These are phyloP conservation scores for Entelurus aequoreus DNA, from an alignment of 2,113 vertebrate genomes.

Conservation along the genomic window DNA sequence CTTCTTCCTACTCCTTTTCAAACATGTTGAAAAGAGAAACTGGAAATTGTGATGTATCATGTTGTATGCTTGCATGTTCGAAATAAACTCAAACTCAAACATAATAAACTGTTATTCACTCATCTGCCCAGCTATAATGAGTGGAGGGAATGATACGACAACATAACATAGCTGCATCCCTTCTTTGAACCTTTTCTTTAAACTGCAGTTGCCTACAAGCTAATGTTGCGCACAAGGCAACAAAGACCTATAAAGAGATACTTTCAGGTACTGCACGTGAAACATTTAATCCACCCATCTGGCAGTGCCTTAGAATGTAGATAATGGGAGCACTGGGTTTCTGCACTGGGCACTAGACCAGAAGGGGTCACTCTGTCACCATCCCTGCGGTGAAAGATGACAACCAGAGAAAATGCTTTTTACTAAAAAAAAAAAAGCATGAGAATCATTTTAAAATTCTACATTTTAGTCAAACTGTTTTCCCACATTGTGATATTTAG, in stretches of 20 bases:
- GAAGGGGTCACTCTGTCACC: slow-evolving; percentile 69
- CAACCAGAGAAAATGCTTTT: slow-evolving; percentile 3
- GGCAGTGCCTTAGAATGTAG: slow-evolving; percentile 1
- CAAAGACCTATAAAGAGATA: not conserved
- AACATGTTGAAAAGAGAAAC: too few species aligned
- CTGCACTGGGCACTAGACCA: slow-evolving; percentile 48
- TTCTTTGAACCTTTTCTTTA: not conserved
- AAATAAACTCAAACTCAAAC: too few species aligned
- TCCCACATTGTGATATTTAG: not conserved
- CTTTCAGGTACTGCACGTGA: not conserved
- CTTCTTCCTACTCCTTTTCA: too few species aligned
- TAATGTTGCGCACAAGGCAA: not conserved
- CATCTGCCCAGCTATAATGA: too few species aligned
- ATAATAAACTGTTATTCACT: too few species aligned
- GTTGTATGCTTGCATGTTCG: too few species aligned
- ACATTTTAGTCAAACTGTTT: not conserved
- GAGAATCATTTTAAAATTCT: not conserved
- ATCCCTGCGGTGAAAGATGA: slow-evolving; percentile 24
- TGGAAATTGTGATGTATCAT: too few species aligned
- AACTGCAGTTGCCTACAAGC: not conserved
- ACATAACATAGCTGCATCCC: too few species aligned
- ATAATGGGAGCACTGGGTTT: slow-evolving; percentile 12
- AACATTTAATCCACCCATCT: not conserved
- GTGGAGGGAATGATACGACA: too few species aligned
- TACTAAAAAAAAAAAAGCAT: not conserved